Conservation (phyloP, 2,797 vertebrate genomes). For the Sorex maritimensis region DNA sequence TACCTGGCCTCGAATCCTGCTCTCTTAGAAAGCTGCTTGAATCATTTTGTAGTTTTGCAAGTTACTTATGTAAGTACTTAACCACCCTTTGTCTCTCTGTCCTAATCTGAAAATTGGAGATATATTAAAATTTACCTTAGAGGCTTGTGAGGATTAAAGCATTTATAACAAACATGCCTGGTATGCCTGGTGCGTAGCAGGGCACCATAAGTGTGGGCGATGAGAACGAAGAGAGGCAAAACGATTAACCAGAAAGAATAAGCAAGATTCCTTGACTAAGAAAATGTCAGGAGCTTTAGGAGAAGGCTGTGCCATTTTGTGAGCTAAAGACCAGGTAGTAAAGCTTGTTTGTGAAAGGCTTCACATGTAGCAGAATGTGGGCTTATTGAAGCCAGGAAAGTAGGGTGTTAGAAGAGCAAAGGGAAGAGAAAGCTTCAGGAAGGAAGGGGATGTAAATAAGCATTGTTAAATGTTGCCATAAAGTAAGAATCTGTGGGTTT, state of each 20-base stretch:
- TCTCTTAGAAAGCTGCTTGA: neutral
- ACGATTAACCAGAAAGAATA: neutral
- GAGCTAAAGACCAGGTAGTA: constrained; percentile 25
- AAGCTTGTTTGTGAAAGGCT: neutral
- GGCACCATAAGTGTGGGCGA: neutral
- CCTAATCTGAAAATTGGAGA: constrained; percentile 46
- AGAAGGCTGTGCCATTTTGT: neutral
- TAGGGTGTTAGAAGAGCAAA: neutral
- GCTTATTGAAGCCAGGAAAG: neutral
- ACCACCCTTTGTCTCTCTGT: constrained; percentile 19
- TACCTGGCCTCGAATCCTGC: neutral
- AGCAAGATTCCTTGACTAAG: neutral
- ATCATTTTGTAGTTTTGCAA: neutral
- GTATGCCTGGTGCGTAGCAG: neutral
- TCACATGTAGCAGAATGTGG: neutral
- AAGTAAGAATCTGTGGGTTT: neutral
- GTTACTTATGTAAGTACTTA: neutral
- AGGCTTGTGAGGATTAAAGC: constrained; percentile 14
- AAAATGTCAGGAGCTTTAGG: neutral
- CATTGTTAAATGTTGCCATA: neutral
- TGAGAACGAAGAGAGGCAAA: neutral
- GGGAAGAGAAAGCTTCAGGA: neutral
- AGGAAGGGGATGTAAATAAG: neutral
- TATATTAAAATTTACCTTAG: constrained; percentile 37
- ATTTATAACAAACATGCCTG: neutral